phyloP scores from a whole-genome alignment of 1,140 invertebrate species.

The Drosophila asahinai region DNA sequence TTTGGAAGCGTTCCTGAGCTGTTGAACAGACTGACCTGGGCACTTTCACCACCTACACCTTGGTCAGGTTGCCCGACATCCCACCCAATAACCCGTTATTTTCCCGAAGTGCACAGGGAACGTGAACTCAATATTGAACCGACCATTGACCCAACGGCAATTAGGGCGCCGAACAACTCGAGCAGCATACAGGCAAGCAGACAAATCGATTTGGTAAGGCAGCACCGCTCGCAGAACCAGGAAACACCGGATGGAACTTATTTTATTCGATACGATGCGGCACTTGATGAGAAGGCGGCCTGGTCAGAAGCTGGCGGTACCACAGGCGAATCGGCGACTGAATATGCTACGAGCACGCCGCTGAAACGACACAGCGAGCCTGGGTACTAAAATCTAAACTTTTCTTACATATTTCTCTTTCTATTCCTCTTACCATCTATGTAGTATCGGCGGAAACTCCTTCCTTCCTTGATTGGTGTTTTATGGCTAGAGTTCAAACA shows the following conservation, averaged over 20 bases:
- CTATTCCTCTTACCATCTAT: conserved; percentile 12
- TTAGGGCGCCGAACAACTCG: too few relatives aligned
- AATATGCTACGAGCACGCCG: neutral
- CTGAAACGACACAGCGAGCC: neutral
- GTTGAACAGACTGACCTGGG: neutral
- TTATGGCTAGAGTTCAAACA: neutral
- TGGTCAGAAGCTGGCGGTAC: neutral
- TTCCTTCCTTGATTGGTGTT: neutral
- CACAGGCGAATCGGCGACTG: neutral
- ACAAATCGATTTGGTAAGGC: conserved; percentile 15
- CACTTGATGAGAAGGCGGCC: conserved; percentile 6
- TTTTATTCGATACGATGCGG: conserved; percentile 3
- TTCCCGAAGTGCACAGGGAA: neutral
- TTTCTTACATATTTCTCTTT: conserved; percentile 6
- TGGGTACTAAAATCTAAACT: conserved; percentile 9
- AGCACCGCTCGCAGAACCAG: conserved; percentile 19
- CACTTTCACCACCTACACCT: neutral
- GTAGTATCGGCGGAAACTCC: neutral
- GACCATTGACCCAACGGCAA: neutral
- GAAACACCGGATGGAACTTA: conserved; percentile 12
- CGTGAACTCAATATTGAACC: neutral
- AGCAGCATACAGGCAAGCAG: conserved; percentile 7
- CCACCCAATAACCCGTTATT: neutral
- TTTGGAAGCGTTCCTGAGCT: neutral
- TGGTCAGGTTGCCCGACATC: neutral